These are phyloP conservation scores for Drosophila simulans DNA, from an alignment of 1,140 invertebrate species.

Conservation along the genomic window DNA sequence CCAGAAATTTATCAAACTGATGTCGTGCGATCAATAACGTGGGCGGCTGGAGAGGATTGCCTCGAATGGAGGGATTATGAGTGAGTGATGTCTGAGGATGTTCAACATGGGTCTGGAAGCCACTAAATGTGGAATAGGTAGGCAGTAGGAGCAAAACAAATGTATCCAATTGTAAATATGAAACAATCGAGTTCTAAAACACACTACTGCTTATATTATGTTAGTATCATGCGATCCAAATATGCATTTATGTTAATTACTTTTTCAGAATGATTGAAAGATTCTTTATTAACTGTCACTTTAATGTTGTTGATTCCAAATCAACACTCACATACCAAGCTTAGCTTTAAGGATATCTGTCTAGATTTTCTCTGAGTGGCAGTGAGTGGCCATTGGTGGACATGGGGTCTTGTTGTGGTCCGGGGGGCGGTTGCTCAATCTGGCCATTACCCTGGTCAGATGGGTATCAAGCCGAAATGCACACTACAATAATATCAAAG, in stretches of 20 bases:
- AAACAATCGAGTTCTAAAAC: too few species aligned
- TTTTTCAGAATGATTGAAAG: too few species aligned
- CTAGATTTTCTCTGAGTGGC: not conserved
- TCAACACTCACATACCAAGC: too few species aligned
- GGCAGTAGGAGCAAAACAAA: not conserved
- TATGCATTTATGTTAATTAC: too few species aligned
- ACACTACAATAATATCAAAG: slow-evolving; percentile 81
- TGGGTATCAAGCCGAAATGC: slow-evolving; percentile 54
- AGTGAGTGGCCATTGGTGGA: not conserved
- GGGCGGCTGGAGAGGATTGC: not conserved
- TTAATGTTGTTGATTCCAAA: too few species aligned
- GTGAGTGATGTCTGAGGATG: slow-evolving; percentile 25
- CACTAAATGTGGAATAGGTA: too few species aligned
- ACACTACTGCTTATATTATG: too few species aligned
- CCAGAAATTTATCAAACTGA: slow-evolving; percentile 49
- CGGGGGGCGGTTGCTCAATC: slow-evolving; percentile 13
- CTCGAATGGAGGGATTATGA: slow-evolving; percentile 20
- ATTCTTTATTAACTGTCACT: too few species aligned
- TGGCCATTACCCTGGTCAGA: slow-evolving; percentile 36
- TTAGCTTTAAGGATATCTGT: too few species aligned
- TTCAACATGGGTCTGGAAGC: slow-evolving; percentile 3
- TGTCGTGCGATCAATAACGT: slow-evolving; percentile 43
- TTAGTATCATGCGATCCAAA: too few species aligned
- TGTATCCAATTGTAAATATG: not conserved
- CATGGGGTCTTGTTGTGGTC: slow-evolving; percentile 1